Base-by-base conservation (phyloP, 2,113 vertebrate genomes). In the Callopanchax toddi region DNA sequence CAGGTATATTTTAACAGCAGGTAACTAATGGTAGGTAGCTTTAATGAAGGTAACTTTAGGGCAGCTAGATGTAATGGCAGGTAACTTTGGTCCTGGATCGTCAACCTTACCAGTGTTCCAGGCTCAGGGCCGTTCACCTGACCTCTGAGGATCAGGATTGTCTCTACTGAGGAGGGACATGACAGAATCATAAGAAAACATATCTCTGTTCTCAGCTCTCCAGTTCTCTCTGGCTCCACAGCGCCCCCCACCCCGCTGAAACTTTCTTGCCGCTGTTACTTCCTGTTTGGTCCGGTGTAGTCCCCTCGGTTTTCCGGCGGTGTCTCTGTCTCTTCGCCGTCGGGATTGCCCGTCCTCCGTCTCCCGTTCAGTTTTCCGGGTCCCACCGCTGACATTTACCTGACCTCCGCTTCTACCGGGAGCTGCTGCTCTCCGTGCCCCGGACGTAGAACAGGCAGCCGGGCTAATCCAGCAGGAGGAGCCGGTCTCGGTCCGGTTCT, bases 281-380 rank as follows among this genome's bases (percentile, higher is more conserved):
- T 86, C 84, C 85, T 87, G 84, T 78, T 84, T 81, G 13, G 71
- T 67, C 22, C 58, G 74, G 56, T 37, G 36, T 11, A 11, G 53
- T 37, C 52, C 20, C 37, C n/a, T n/a, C 25, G 34, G 32, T 67
- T 17, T 34, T 43, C 52, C 26, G 60, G 34, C 50, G 32, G 13
- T 57, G 23, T 8, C 15, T 54, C 16, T 43, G 3, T 21, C 16
- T 49, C 40, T 40, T 48, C 40, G 32, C 54, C 15, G 23, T 0
- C 1, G 6, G 22, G 22, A 43, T n/a, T 6, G 17, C 1, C 36
- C 5, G 48, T 52, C 36, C 11, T 55, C 42, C 42, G 39, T 40
- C 22, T 26, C 17, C 42, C 6, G 15, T 15, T 36, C 0, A 39
- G 32, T 21, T 17, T 42, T 4, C 45, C 29, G 3, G 36, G 36